Evolutionary conservation across 2,888 invertebrate species (phyloP).

Genomic region (Meiosimyza platycephala): DNA sequence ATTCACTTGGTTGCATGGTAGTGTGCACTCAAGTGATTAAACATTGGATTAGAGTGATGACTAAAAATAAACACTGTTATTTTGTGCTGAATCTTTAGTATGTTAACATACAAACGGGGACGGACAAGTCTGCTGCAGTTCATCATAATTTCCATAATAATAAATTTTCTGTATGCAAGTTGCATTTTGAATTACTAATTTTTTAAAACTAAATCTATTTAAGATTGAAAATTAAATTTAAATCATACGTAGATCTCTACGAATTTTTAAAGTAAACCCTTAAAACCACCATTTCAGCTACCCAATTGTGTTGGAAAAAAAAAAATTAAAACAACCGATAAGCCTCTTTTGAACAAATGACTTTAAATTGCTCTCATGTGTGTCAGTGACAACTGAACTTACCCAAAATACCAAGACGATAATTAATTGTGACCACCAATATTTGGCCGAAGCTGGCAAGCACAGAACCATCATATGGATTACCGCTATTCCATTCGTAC

Average conservation of each 20-base stretch:
- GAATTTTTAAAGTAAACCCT: no score
- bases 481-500: slow-evolving; percentile 98
- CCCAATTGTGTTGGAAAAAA: no score
- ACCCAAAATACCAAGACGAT: slow-evolving; percentile 84
- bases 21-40: slow-evolving; percentile 6
- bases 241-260: no score
- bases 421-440: slow-evolving; percentile 89
- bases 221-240: no score
- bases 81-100: neutral
- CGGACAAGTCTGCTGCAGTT: neutral
- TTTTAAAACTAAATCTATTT: no score
- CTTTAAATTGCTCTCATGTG: neutral
- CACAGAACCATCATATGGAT: slow-evolving; percentile 96
- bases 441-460: slow-evolving; percentile 92
- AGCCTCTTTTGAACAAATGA: no score
- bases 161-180: no score
- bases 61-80: neutral
- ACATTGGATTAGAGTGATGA: slow-evolving; percentile 6
- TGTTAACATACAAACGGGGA: neutral
- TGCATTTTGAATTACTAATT: no score
- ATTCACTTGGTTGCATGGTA: neutral
- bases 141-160: no score
- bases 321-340: no score
- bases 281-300: no score
- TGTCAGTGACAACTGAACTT: slow-evolving; percentile 62